Base-by-base conservation (phyloP, 1,140 invertebrate species). In the Campoletis sonorensis region DNA sequence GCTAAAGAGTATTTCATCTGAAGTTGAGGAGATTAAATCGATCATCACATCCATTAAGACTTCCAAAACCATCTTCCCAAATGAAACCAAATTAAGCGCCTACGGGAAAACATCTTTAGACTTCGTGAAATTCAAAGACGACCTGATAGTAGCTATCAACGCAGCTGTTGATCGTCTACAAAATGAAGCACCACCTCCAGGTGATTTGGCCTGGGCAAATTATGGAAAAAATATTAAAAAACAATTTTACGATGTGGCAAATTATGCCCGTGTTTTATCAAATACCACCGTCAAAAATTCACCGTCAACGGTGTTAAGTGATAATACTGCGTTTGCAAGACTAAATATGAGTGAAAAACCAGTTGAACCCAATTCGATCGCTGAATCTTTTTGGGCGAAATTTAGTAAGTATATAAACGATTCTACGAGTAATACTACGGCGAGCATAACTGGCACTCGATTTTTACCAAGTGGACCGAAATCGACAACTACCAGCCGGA, bases 171-270 rank as follows among this genome's bases (percentile, higher is more conserved):
- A 33, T 0, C 45, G 76, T 1, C 76, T 86, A 33, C 51, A 79
- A 1, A 68, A 21, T 11, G 79, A 77, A 11, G 82, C 80, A 61
- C 82, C 86, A 10, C 11, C 67, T 0, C 76, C 79, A 16, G 81
- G 64, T 1, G 83, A 86, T 83, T 67, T 82, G 58, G 51, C 72
- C n/a, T 85, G 85, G 83, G 45, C 61, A 0, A 71, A 30, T 0
- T 80, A 40, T 58, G 68, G 79, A 2, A 7, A 27, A 4, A 54
- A 82, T 1, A 85, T 85, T n/a, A 54, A n/a, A 54, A 54, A 54
- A 18, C 3, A 54, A 54, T 54, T 21, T n/a, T 4, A 21, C 1
- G 18, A 54, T 7, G 51, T 54, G 5, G 40, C 40, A 18, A 54
- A 54, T 54, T 54, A 54, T 54, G 40, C 8, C 8, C 40, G 40